Evolutionary conservation across 2,888 invertebrate species (phyloP).

Genomic region (Ophion obscuratus): DNA sequence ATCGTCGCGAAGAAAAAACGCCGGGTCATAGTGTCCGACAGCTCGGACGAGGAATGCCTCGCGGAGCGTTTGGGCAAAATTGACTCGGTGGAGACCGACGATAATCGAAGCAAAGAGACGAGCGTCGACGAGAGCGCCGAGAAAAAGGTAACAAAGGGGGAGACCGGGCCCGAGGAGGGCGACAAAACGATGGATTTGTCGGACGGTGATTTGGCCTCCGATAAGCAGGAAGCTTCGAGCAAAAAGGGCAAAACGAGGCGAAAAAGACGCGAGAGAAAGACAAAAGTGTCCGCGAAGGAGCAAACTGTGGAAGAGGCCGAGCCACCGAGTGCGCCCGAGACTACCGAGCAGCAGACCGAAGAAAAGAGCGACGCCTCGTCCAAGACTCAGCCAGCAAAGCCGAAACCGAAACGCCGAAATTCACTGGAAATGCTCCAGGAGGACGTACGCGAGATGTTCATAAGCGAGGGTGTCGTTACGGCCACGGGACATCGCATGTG

Average conservation of each 20-base stretch:
- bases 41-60: conserved; percentile 78
- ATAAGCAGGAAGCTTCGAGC: conserved; percentile 65
- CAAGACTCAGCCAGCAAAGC: conserved; percentile 61
- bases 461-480: conserved; percentile 87
- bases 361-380: conserved; percentile 49
- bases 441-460: conserved; percentile 90
- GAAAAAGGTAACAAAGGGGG: conserved; percentile 59
- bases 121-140: conserved; percentile 13
- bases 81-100: conserved; percentile 31
- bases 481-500: conserved; percentile 89
- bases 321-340: conserved; percentile 45
- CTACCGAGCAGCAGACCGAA: conserved; percentile 43
- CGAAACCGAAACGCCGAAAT: conserved; percentile 80
- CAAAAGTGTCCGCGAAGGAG: conserved; percentile 17
- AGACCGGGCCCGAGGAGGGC: conserved; percentile 62
- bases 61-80: conserved; percentile 70
- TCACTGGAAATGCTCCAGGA: conserved; percentile 89
- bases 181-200: conserved; percentile 25
- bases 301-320: conserved; percentile 54
- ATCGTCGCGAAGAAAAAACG: conserved; percentile 71
- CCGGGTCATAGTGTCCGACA: conserved; percentile 78
- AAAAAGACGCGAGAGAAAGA: conserved; percentile 55
- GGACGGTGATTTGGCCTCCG: conserved; percentile 27
- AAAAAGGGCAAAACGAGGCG: conserved; percentile 64
- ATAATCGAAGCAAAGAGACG: conserved; percentile 23